Conservation (phyloP, 1,140 invertebrate species). For the Pseudomyrmex sp. region DNA sequence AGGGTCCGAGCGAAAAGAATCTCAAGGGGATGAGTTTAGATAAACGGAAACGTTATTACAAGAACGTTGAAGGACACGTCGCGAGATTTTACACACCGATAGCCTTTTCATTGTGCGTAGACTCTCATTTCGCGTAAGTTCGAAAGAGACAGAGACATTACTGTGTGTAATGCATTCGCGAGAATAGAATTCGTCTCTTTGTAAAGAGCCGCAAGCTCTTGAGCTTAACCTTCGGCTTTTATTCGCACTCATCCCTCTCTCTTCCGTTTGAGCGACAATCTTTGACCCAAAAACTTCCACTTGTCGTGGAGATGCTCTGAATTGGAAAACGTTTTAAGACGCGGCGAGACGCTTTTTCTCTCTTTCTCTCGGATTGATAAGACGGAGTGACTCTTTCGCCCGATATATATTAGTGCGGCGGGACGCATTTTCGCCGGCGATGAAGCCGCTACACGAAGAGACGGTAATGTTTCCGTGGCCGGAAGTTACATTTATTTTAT, state of each 20-base stretch:
- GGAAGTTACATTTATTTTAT: slow-evolving; percentile 78
- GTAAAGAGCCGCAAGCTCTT: slow-evolving; percentile 7
- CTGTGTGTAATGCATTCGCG: neutral
- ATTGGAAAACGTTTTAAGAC: slow-evolving; percentile 54
- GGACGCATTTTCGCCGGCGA: slow-evolving; percentile 1
- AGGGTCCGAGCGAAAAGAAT: slow-evolving; percentile 28
- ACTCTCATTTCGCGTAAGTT: neutral
- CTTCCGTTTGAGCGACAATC: slow-evolving; percentile 22
- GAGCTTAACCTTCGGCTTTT: neutral
- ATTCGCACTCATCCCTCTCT: neutral
- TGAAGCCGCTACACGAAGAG: neutral
- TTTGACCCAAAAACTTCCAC: slow-evolving; percentile 42
- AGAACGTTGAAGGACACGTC: neutral
- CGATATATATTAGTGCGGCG: slow-evolving; percentile 37
- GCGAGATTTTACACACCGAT: neutral
- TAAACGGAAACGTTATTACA: slow-evolving; percentile 12
- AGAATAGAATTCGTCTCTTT: slow-evolving; percentile 13
- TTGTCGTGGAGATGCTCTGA: slow-evolving; percentile 45
- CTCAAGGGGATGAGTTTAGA: slow-evolving; percentile 29
- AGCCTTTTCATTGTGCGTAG: neutral
- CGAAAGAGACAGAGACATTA: neutral
- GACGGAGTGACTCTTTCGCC: slow-evolving; percentile 28
- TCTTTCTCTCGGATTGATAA: slow-evolving; percentile 33
- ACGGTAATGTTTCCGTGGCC: slow-evolving; percentile 62
- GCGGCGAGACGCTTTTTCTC: neutral